Evolutionary conservation across 2,888 invertebrate species (phyloP).

Genomic region (Agonopterix arenella): DNA sequence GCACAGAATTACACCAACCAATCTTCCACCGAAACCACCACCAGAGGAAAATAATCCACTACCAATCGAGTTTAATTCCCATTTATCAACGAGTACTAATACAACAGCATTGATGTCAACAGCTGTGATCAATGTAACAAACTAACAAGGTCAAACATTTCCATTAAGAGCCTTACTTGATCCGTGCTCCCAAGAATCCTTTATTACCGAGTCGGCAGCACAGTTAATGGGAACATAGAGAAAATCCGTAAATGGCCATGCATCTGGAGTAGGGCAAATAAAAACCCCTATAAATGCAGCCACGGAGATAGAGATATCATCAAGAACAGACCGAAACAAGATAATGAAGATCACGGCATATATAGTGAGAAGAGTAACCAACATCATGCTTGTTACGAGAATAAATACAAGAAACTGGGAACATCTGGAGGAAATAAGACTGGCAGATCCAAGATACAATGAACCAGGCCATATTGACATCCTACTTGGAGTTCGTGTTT

Average conservation of each 20-base stretch:
- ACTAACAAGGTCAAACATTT: background rate
- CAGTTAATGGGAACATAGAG: conserved; percentile 14
- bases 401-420: conserved; percentile 8
- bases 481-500: conserved; percentile 13
- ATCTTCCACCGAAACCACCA: too few relatives aligned
- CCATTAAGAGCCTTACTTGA: conserved; percentile 11
- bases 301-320: conserved; percentile 10
- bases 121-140: background rate
- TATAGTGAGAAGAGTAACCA: conserved; percentile 10
- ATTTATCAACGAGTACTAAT: background rate
- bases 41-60: background rate
- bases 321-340: conserved; percentile 5
- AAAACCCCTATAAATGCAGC: conserved; percentile 9
- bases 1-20: conserved; percentile 5
- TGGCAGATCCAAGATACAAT: conserved; percentile 15
- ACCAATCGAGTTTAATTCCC: background rate
- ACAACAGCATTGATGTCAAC: background rate
- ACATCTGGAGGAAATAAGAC: conserved; percentile 8
- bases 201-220: conserved; percentile 15
- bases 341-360: conserved; percentile 13
- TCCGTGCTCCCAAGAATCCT: conserved; percentile 17
- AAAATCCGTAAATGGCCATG: conserved; percentile 1
- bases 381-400: conserved; percentile 9
- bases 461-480: conserved; percentile 15
- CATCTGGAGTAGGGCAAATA: conserved; percentile 10